Percentiles rank a stretch among this genome's conserved stretches.
Evolutionary conservation across 2,888 invertebrate species (phyloP).

Genomic region (Biston betularia): DNA sequence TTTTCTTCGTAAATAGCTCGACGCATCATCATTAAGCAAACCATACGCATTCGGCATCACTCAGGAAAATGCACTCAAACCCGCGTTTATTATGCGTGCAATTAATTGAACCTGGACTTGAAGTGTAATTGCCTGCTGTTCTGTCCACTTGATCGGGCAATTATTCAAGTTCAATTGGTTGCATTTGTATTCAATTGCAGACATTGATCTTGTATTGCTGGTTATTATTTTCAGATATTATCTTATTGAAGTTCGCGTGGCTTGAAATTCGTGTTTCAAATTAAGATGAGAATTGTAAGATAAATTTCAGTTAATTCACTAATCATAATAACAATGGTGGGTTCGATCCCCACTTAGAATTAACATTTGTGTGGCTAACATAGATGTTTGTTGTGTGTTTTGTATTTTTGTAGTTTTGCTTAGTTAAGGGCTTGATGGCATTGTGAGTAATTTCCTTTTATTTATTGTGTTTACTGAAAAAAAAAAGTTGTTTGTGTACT

Average conservation of each 20-base stretch:
- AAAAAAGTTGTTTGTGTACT: too few relatives aligned
- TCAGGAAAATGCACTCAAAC: constrained; percentile 11
- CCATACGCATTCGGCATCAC: constrained; percentile 2
- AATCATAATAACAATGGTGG: too few relatives aligned
- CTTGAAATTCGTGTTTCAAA: background rate
- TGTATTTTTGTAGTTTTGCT: too few relatives aligned
- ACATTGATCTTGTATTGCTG: constrained; percentile 12
- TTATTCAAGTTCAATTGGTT: constrained; percentile 23
- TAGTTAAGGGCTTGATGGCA: too few relatives aligned
- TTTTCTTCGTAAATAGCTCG: constrained; percentile 16
- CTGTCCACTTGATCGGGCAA: constrained; percentile 24
- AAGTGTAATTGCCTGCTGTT: constrained; percentile 32
- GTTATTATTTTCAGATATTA: background rate
- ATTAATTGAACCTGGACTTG: constrained; percentile 29
- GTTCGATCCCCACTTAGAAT: too few relatives aligned
- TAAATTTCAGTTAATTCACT: too few relatives aligned
- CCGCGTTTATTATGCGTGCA: constrained; percentile 9
- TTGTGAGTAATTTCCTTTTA: too few relatives aligned
- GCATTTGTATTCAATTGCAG: constrained; percentile 17
- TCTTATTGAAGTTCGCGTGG: background rate
- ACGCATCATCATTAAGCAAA: constrained; percentile 1
- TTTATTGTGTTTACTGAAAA: too few relatives aligned
- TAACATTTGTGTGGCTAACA: too few relatives aligned
- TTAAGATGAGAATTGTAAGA: background rate
- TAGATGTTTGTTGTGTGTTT: too few relatives aligned